Evolutionary conservation across 2,888 invertebrate genomes (phyloP), one percentile per base, ranked within the genome.

Genomic region (Entomobrya proxima): DNA sequence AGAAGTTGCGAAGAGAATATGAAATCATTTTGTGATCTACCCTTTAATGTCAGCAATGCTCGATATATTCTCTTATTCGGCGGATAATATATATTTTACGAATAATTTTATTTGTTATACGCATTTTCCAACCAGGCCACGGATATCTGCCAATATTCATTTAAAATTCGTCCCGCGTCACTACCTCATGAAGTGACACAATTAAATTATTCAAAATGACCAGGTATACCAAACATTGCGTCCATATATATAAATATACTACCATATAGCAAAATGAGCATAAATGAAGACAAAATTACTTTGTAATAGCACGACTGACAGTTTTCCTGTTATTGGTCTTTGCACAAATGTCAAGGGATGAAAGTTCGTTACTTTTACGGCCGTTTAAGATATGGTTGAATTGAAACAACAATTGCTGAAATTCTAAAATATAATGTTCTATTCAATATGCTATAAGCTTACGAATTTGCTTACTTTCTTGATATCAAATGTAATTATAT

Each of bases 151-250:
- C 52, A 80, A 72, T 58, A 55, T 21, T 44, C 72, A 80, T 80
- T 80, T 74, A 72, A 80, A 72, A 80, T 80, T 80, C 80, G 21
- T 9, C n/a, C 18, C 55, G 37, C 50, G 30, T 78, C 78, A 69
- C 52, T 40, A 50, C 30, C 37, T 24, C 35, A 11, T 47, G 9
- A 64, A 27, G 18, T 64, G 44, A 58, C 44, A 72, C 72, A 80
- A 72, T 72, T 80, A 44, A 80, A 80, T 80, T 80, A 80, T 80
- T 80, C 80, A 80, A 72, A 67, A 3, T 52, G 52, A 13, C 24
- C 67, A 32, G 67, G 67, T 13, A 37, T 52, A 55, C 37, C 11
- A 5, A n/a, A n/a, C n/a, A n/a, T n/a, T n/a, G n/a, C n/a, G n/a
- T n/a, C n/a, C n/a, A n/a, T n/a, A n/a, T n/a, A n/a, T n/a, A n/a